These are phyloP conservation scores for Enteromius anoplus DNA, from an alignment of 2,797 vertebrate genomes.

Conservation along the genomic window DNA sequence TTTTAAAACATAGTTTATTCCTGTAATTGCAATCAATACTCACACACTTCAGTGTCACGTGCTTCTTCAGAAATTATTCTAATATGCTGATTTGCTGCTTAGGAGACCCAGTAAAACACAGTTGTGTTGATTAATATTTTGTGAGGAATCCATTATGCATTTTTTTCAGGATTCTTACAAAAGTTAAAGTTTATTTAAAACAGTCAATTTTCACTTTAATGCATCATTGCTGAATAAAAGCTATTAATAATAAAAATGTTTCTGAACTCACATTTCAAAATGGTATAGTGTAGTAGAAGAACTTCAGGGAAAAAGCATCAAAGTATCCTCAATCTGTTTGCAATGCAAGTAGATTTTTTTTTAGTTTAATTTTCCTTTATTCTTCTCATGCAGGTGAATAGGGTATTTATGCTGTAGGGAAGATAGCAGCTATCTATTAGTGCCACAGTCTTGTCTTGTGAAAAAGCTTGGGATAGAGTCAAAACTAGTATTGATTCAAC, in stretches of 20 bases:
- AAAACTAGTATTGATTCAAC: constrained; percentile 41
- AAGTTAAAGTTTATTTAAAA: background rate
- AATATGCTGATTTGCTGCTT: background rate
- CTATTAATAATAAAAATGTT: background rate
- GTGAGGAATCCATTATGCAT: no score
- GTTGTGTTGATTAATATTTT: background rate
- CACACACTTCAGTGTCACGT: background rate
- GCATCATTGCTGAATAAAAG: background rate
- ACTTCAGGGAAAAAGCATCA: background rate
- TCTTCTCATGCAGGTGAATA: constrained; percentile 17
- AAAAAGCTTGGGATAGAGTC: constrained; percentile 18
- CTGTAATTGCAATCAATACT: background rate
- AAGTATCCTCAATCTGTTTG: background rate
- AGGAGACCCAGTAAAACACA: background rate
- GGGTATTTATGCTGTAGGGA: background rate
- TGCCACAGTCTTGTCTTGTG: constrained; percentile 8
- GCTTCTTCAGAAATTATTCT: background rate
- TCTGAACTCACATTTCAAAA: background rate
- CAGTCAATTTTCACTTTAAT: background rate
- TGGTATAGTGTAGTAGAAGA: background rate
- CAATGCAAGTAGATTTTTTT: background rate
- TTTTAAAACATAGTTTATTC: background rate
- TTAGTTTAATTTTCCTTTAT: background rate
- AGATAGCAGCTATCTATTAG: constrained; percentile 11
- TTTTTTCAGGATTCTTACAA: background rate